Conservation (phyloP, 2,113 vertebrate species). For the Pampusana beccarii region DNA sequence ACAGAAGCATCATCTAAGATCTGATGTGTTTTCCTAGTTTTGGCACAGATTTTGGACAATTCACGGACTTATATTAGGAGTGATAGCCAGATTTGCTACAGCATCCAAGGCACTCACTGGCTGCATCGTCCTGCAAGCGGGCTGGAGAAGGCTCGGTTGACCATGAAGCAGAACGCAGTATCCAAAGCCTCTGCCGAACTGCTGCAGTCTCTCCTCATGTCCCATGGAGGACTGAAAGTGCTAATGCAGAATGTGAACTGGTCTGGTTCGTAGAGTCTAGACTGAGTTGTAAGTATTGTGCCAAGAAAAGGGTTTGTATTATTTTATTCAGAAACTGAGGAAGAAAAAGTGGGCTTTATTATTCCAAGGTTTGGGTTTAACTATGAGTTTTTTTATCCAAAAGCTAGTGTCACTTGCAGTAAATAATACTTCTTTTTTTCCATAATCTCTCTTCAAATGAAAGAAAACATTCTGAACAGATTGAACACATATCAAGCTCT, state of each 20-base stretch:
- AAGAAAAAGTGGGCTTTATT: not conserved
- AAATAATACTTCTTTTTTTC: not conserved
- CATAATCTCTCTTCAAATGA: not conserved
- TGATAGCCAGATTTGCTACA: not conserved
- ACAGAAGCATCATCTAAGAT: not conserved
- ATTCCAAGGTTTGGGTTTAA: not conserved
- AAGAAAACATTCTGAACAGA: not conserved
- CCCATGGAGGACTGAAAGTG: not conserved
- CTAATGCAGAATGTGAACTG: not conserved
- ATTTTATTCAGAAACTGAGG: not conserved
- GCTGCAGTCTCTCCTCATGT: too few relatives aligned
- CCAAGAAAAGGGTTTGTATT: accelerated
- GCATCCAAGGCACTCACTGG: not conserved
- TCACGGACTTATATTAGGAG: accelerated
- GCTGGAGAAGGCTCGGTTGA: not conserved
- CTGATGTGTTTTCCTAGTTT: not conserved
- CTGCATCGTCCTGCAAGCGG: accelerated
- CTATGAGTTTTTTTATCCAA: not conserved
- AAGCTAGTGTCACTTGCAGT: not conserved
- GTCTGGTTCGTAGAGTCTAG: not conserved
- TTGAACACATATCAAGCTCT: not conserved
- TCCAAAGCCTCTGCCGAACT: not conserved
- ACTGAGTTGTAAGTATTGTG: not conserved
- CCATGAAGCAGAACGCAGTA: accelerated
- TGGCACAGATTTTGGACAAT: not conserved